These are phyloP conservation scores for Drosophila orena DNA, from an alignment of 1,140 invertebrate genomes.

Conservation along the genomic window DNA sequence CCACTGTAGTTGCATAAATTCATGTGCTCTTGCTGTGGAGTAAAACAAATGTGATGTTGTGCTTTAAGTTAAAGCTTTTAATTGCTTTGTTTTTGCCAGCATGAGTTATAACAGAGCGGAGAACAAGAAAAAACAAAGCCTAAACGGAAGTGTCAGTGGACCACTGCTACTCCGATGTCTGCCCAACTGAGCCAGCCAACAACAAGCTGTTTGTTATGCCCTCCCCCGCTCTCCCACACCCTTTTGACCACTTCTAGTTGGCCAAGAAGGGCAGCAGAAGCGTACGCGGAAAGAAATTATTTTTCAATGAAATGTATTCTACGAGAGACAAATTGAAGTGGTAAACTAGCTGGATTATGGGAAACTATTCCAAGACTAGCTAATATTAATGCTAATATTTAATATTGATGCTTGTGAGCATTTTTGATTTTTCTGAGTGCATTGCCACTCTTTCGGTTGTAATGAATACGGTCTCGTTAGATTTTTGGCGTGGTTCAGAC, in stretches of 20 bases:
- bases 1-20: constrained; percentile 26
- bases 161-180: constrained; percentile 68
- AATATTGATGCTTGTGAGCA: fast-evolving
- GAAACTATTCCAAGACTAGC: neutral
- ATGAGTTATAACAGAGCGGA: constrained; percentile 38
- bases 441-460: constrained; percentile 28
- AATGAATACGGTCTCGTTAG: constrained; percentile 72
- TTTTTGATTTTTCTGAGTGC: neutral
- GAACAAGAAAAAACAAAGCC: constrained; percentile 68
- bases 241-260: constrained; percentile 25
- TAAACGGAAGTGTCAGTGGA: constrained; percentile 75
- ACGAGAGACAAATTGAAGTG: too few relatives aligned
- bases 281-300: neutral
- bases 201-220: constrained; percentile 74
- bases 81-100: constrained; percentile 73
- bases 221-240: constrained; percentile 4
- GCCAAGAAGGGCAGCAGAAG: constrained; percentile 20
- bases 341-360: too few relatives aligned
- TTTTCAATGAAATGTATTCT: neutral
- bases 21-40: constrained; percentile 6
- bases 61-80: constrained; percentile 70
- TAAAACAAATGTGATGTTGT: constrained; percentile 36
- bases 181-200: constrained; percentile 62
- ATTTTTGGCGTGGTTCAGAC: constrained; percentile 53
- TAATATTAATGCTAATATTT: too few relatives aligned